phyloP scores from a whole-genome alignment of 2,797 vertebrate genomes.

The Myotis planiceps region DNA sequence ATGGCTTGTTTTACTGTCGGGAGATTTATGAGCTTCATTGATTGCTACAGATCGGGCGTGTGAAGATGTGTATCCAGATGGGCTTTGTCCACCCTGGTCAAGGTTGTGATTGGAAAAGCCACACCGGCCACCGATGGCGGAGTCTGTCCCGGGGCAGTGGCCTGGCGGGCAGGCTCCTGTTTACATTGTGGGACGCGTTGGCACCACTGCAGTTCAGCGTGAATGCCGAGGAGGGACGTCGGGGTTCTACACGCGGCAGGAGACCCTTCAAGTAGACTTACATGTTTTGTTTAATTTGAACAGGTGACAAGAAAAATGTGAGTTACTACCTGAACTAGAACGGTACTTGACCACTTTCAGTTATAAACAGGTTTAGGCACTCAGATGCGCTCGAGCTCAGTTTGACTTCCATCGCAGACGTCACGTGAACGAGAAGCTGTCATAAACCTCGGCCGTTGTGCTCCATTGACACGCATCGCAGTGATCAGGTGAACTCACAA shows the following conservation, averaged over 20 bases:
- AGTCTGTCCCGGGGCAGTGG: conserved; percentile 74
- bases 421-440: conserved; percentile 66
- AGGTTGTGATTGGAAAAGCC: conserved; percentile 76
- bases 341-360: conserved; percentile 68
- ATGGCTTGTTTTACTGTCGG: conserved; percentile 75
- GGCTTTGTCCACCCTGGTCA: conserved; percentile 80
- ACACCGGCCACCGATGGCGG: conserved; percentile 76
- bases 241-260: conserved; percentile 68
- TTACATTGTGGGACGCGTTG: conserved; percentile 73
- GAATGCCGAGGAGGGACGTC: conserved; percentile 68
- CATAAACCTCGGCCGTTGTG: conserved; percentile 68
- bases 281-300: conserved; percentile 62
- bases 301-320: conserved; percentile 63
- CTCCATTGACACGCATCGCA: conserved; percentile 50
- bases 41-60: conserved; percentile 66
- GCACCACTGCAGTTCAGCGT: conserved; percentile 83
- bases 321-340: conserved; percentile 61
- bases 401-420: conserved; percentile 59
- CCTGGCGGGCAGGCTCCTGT: conserved; percentile 47
- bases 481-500: conserved; percentile 56
- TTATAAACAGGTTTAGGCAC: conserved; percentile 50
- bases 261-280: conserved; percentile 82
- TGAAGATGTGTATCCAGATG: conserved; percentile 75
- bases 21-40: conserved; percentile 81
- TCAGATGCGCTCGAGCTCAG: conserved; percentile 56